Conservation (phyloP, 2,888 invertebrate species). For the Steinernema hermaphroditum region DNA sequence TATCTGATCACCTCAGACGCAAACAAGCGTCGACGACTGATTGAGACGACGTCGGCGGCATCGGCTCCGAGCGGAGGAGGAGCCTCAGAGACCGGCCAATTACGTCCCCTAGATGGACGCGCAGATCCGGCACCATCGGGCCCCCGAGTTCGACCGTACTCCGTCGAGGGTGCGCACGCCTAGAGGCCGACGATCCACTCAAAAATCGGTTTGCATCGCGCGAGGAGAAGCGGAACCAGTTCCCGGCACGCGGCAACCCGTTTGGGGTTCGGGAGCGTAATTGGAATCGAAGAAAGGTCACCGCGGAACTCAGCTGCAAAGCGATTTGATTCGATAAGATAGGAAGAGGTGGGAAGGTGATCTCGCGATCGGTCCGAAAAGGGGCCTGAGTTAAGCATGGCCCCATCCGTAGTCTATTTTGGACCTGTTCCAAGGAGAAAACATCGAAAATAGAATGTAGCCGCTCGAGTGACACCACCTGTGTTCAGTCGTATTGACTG, state of each 20-base stretch:
- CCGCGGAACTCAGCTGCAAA: neutral
- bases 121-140: too few species aligned
- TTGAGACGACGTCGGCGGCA: neutral
- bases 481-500: too few species aligned
- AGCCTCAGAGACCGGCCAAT: neutral
- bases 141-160: too few species aligned
- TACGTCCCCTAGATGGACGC: neutral
- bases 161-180: too few species aligned
- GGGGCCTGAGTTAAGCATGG: too few species aligned
- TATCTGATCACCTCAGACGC: slow-evolving; percentile 5
- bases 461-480: too few species aligned
- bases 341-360: neutral
- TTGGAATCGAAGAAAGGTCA: neutral
- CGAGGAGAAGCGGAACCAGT: neutral
- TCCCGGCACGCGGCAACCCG: neutral
- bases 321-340: slow-evolving; percentile 10
- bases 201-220: neutral
- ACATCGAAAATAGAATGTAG: too few species aligned
- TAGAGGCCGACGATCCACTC: neutral
- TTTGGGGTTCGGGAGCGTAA: neutral
- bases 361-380: too few species aligned
- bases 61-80: neutral
- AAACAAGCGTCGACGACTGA: slow-evolving; percentile 2
- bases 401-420: too few species aligned
- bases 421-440: too few species aligned